Conservation (phyloP, 2,113 vertebrate species). For the Thamnaconus septentrionalis region DNA sequence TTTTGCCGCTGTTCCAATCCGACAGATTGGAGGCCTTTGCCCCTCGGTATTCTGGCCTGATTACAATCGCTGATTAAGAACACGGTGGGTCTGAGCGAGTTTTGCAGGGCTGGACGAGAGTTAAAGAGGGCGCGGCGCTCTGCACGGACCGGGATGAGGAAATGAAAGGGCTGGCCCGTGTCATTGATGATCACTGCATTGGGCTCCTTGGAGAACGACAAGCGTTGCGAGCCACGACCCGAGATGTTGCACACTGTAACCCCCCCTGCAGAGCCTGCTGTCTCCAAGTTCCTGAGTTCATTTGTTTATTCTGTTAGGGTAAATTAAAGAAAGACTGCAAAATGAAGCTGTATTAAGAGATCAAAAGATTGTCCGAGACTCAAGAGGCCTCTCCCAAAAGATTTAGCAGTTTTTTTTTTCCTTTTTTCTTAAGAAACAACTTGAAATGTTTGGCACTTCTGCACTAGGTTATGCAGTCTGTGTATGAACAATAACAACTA, state of each 20-base stretch:
- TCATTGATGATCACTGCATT: slow-evolving; percentile 83
- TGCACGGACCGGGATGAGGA: slow-evolving; percentile 50
- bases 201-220: slow-evolving; percentile 70
- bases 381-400: slow-evolving; percentile 87
- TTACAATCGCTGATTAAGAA: slow-evolving; percentile 92
- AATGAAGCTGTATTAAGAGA: slow-evolving; percentile 83
- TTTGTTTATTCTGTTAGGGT: slow-evolving; percentile 81
- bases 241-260: slow-evolving; percentile 75
- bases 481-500: slow-evolving; percentile 55
- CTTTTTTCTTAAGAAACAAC: slow-evolving; percentile 71
- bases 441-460: slow-evolving; percentile 94
- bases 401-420: slow-evolving; percentile 83
- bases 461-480: slow-evolving; percentile 79
- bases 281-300: slow-evolving; percentile 92
- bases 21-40: slow-evolving; percentile 85
- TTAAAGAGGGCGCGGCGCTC: slow-evolving; percentile 42
- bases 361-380: slow-evolving; percentile 97
- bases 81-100: slow-evolving; percentile 86
- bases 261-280: slow-evolving; percentile 79
- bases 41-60: slow-evolving; percentile 94
- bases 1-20: slow-evolving; percentile 77
- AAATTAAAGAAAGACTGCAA: slow-evolving; percentile 74
- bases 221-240: slow-evolving; percentile 78
- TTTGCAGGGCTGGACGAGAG: slow-evolving; percentile 79
- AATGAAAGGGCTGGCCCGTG: slow-evolving; percentile 64